Base-by-base conservation (phyloP, 2,113 vertebrate species). In the Gallinago paraguaiae region DNA sequence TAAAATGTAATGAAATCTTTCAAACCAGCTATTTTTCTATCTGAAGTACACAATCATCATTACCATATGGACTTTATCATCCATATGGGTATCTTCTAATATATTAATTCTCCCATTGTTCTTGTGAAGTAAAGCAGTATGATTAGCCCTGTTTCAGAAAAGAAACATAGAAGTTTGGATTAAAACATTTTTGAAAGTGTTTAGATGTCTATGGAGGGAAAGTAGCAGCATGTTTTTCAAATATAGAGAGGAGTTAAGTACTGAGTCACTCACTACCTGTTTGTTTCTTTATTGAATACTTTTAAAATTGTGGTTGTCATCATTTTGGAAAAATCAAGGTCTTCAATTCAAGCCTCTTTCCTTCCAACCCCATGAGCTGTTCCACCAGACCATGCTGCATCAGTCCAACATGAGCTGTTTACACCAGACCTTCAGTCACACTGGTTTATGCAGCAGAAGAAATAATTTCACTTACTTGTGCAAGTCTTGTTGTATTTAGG, bases 401-500 rank as follows among this genome's bases (percentile, higher is more conserved):
- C 41, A 39, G 10, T 76, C n/a, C 33, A 78, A 33, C 16, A 35
- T 3, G 13, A 61, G 37, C 80, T 64, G 9, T 46, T 70, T 72
- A 80, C 64, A 71, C n/a, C 35, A 77, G 46, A 56, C 17, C 4
- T 67, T 86, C 63, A 37, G 35, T 65, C 50, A 41, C 22, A 24
- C 35, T n/a, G 25, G 22, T 91, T 85, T 59, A 39, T 60, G 54
- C 18, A 61, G 50, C 6, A 87, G 69, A 78, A 95, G 61, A 17
- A 90, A 88, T 61, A 81, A 64, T 88, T 72, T 15, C n/a, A 90
- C 99, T 99, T 98, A 99, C 99, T 99, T 95, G 97, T 98, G 95
- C 99, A 99, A 88, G 99, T 99, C 95, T 98, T 99, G 98, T 99
- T 99, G 97, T 98, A 99, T 97, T 99, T 99, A 95, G 54, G 95